These are phyloP conservation scores for Phalacrocorax pelagicus DNA, from an alignment of 2,113 vertebrate genomes.

Conservation along the genomic window DNA sequence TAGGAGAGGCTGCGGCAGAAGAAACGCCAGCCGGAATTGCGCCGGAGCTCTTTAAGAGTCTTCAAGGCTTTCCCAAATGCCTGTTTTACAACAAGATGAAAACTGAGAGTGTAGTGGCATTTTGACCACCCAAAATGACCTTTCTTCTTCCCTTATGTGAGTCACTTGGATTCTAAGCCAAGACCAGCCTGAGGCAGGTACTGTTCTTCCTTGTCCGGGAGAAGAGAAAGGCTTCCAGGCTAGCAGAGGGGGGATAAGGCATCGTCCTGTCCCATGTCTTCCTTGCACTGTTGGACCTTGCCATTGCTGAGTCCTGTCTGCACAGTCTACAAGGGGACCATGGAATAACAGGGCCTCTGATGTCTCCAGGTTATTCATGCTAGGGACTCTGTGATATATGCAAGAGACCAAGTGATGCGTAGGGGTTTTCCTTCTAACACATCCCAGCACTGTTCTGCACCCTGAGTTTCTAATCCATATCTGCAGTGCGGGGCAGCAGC, in stretches of 20 bases:
- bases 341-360: fast-evolving
- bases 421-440: neutral
- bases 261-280: fast-evolving
- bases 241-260: neutral
- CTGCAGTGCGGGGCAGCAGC: fast-evolving
- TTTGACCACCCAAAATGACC: neutral
- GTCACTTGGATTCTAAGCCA: neutral
- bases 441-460: fast-evolving
- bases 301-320: neutral
- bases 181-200: neutral
- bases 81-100: neutral
- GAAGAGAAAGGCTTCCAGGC: neutral
- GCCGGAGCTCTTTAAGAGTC: neutral
- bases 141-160: neutral
- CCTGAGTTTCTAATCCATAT: neutral
- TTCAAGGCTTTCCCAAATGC: neutral
- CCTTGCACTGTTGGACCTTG: neutral
- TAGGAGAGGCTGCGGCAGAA: neutral
- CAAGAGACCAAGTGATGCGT: neutral
- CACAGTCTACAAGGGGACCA: fast-evolving
- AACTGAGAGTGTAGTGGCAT: neutral
- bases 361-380: neutral
- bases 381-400: fast-evolving
- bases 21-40: fast-evolving
- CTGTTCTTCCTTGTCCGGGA: neutral